phyloP scores from a whole-genome alignment of 2,797 vertebrate genomes.

The Halcyon leucocephala region DNA sequence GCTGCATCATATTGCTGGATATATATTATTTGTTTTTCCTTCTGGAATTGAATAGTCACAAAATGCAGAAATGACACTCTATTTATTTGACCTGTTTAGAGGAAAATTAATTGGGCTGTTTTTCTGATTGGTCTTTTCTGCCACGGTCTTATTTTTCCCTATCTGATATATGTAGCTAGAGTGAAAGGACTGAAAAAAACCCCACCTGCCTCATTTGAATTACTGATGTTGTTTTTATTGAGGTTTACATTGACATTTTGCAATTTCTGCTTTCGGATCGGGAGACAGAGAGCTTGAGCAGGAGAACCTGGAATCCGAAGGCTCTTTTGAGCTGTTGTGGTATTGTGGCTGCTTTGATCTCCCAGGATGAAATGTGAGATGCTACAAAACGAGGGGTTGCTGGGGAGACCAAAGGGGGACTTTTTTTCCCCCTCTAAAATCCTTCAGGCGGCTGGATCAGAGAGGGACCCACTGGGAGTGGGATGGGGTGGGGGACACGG shows the following conservation, averaged over 20 bases:
- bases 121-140: slow-evolving; percentile 30
- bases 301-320: background rate
- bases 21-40: background rate
- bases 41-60: slow-evolving; percentile 29
- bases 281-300: background rate
- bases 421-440: background rate
- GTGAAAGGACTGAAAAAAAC: background rate
- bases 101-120: slow-evolving; percentile 54
- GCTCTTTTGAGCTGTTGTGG: background rate
- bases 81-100: slow-evolving; percentile 51
- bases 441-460: background rate
- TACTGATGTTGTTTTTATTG: background rate
- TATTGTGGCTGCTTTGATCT: slow-evolving; percentile 1
- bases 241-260: background rate
- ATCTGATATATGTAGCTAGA: slow-evolving; percentile 31
- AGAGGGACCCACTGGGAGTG: background rate
- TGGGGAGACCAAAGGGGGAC: background rate
- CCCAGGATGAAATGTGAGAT: background rate
- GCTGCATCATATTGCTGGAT: background rate
- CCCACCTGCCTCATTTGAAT: background rate
- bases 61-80: slow-evolving; percentile 17
- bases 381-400: background rate
- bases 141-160: background rate
- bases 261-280: background rate
- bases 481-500: background rate